These are phyloP conservation scores for Rhopalosiphum padi DNA, from an alignment of 1,140 invertebrate species.

Conservation along the genomic window DNA sequence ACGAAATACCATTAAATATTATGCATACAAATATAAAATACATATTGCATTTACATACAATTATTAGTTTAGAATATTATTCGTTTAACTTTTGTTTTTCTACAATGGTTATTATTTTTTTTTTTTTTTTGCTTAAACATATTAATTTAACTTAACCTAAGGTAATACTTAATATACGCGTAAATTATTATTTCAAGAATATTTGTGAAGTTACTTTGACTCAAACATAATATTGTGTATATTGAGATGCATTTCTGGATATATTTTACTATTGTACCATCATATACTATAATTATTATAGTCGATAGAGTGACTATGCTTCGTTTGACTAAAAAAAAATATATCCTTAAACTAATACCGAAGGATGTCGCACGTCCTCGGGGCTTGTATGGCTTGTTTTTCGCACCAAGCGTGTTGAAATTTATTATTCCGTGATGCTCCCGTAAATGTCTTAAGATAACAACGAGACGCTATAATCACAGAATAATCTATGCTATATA, in stretches of 20 bases:
- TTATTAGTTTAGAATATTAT: background rate
- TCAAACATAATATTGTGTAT: background rate
- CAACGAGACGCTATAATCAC: background rate
- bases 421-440: background rate
- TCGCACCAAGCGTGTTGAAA: background rate
- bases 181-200: background rate
- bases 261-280: background rate
- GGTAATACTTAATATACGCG: background rate
- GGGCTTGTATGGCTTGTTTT: background rate
- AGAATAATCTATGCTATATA: conserved; percentile 2
- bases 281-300: background rate
- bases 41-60: background rate
- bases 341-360: background rate
- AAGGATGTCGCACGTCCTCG: background rate
- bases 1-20: background rate
- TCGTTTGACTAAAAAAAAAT: background rate
- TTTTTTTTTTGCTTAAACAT: no score
- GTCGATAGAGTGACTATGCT: background rate
- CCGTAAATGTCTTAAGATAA: background rate
- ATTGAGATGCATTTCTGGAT: background rate
- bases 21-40: background rate
- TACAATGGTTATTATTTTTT: background rate
- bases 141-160: no score
- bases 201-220: background rate
- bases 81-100: background rate